These are phyloP conservation scores for Corythornis madagascariensis DNA, from an alignment of 2,113 vertebrate species.

Conservation along the genomic window DNA sequence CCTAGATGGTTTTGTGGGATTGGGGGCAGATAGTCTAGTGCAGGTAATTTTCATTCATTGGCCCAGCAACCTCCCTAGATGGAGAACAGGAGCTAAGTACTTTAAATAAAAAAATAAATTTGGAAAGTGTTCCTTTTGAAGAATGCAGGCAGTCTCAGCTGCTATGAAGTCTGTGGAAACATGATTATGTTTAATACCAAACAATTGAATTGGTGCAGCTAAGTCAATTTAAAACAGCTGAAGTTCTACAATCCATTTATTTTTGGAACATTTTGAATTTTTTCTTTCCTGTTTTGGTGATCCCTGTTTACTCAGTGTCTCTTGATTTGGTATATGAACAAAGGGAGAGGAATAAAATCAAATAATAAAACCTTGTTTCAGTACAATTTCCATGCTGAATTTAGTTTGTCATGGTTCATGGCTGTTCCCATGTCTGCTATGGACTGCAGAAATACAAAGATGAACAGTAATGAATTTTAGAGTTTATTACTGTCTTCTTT, in stretches of 20 bases:
- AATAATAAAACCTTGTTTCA: not conserved
- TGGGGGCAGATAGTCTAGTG: not conserved
- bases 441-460: not conserved
- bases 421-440: not conserved
- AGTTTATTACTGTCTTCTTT: not conserved
- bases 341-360: not conserved
- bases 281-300: slow-evolving; percentile 5
- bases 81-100: slow-evolving; percentile 14
- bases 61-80: not conserved
- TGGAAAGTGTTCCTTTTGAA: slow-evolving; percentile 33
- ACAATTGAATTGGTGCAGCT: not conserved
- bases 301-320: not conserved
- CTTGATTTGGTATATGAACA: not conserved
- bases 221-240: slow-evolving; percentile 40
- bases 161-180: slow-evolving; percentile 25
- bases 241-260: not conserved
- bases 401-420: not conserved
- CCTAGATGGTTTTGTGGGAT: not conserved
- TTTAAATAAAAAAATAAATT: slow-evolving; percentile 46
- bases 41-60: not conserved
- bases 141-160: slow-evolving; percentile 16
- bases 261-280: slow-evolving; percentile 21
- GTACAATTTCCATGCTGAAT: not conserved
- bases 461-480: not conserved
- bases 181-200: not conserved